Base-by-base conservation (phyloP, 1,140 invertebrate species). In the Plectrocnemia conspersa region DNA sequence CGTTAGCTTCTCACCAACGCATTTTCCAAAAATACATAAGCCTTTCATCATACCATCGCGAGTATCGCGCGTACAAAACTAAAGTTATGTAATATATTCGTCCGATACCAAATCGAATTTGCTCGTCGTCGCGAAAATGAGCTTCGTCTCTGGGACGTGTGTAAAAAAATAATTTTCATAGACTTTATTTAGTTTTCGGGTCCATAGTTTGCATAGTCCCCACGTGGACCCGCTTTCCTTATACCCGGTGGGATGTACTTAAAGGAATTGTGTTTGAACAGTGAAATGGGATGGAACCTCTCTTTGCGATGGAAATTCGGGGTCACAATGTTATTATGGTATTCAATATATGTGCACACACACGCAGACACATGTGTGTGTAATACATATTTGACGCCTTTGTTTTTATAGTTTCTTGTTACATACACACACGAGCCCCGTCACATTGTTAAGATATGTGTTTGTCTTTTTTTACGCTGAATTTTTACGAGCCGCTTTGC, bases 191-290 rank as follows among this genome's bases (percentile, higher is more conserved):
- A n/a, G n/a, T 23, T 32, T 58, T 42, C 6, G 40, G 48, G 48
- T 50, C 22, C 32, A 24, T 38, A 50, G 56, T 58, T 58, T 58
- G 56, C 56, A 54, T 58, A 58, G 32, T 36, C 40, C 53, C 19
- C 54, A 23, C 38, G 54, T 45, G 32, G 40, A 35, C 32, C 5
- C 33, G 35, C 24, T 44, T 29, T 19, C 46, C 54, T 24, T 23
- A 46, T 46, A 46, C 55, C 47, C 56, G 40, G 42, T 23, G 56
- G 40, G 52, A 44, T 45, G 27, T 61, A 61, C 58, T 61, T 56
- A 61, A 56, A 56, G 54, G 52, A 61, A 61, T 61, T 61, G 59
- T 61, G 59, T 61, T 61, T 61, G 59, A 57, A 61, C 55, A 61
- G 48, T 48, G 55, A 61, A 61, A 61, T 61, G 59, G 59, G 54